These are phyloP conservation scores for Prosopocoilus inquinatus DNA, from an alignment of 2,888 invertebrate species.

Conservation along the genomic window DNA sequence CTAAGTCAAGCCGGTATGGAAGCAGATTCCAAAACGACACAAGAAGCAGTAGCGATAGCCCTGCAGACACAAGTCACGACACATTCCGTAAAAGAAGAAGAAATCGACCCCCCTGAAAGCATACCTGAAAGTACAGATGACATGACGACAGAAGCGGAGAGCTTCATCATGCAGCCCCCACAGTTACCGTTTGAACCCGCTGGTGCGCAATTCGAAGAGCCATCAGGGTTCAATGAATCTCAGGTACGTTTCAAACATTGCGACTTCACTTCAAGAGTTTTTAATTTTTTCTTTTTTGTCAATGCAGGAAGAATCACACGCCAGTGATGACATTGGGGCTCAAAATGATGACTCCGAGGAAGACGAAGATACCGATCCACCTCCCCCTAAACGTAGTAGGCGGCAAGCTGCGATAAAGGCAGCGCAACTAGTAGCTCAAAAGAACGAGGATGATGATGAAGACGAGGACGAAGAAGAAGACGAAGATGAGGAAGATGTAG, in stretches of 20 bases:
- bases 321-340: constrained; percentile 4
- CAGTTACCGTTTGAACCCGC: constrained; percentile 31
- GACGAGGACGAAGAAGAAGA: constrained; percentile 34
- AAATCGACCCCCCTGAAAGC: constrained; percentile 18
- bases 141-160: constrained; percentile 26
- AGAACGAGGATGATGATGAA: constrained; percentile 31
- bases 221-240: constrained; percentile 9
- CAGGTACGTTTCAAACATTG: constrained; percentile 3
- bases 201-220: constrained; percentile 15
- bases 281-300: neutral
- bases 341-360: constrained; percentile 8
- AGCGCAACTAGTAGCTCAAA: constrained; percentile 37
- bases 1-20: constrained; percentile 36
- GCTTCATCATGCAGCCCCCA: constrained; percentile 36
- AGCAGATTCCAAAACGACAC: constrained; percentile 8
- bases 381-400: constrained; percentile 41
- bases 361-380: constrained; percentile 23
- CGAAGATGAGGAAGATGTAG: constrained; percentile 37
- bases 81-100: constrained; percentile 17
- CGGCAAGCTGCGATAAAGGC: constrained; percentile 37
- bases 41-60: constrained; percentile 2
- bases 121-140: constrained; percentile 18
- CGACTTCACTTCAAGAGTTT: neutral
- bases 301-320: constrained; percentile 12
- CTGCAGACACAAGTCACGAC: constrained; percentile 5